Evolutionary conservation across 2,888 invertebrate genomes (phyloP).

Genomic region (Apotomis turbidana): DNA sequence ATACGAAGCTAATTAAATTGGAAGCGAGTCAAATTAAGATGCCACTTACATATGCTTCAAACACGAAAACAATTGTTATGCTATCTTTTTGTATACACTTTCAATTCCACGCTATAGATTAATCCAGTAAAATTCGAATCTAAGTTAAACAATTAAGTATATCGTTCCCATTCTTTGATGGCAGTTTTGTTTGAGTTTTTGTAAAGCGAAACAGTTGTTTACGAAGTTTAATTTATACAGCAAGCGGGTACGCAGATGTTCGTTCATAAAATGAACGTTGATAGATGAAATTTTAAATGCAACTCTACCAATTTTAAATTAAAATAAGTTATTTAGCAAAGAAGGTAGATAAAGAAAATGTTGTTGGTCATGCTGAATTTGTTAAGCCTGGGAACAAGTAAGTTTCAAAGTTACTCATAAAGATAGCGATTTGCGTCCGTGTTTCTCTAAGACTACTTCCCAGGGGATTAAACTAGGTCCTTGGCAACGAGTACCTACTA

Average conservation of each 20-base stretch:
- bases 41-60: not conserved
- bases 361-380: constrained; percentile 18
- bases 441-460: constrained; percentile 26
- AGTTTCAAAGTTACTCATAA: constrained; percentile 37
- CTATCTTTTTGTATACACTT: not conserved
- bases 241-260: constrained; percentile 73
- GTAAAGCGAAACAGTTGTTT: constrained; percentile 66
- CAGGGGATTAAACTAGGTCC: constrained; percentile 33
- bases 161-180: constrained; percentile 57
- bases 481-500: constrained; percentile 34
- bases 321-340: constrained; percentile 25
- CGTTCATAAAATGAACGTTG: constrained; percentile 60
- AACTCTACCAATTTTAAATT: constrained; percentile 30
- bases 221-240: constrained; percentile 71
- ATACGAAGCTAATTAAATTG: not conserved
- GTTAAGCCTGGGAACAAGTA: constrained; percentile 22
- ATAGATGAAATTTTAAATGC: constrained; percentile 37
- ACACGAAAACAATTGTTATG: not conserved
- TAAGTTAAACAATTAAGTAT: constrained; percentile 52
- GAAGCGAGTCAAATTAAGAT: not conserved
- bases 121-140: constrained; percentile 40
- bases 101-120: constrained; percentile 15
- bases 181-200: constrained; percentile 65
- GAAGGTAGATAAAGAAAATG: constrained; percentile 14
- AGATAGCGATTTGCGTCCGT: constrained; percentile 28